Evolutionary conservation across 2,797 vertebrate genomes (phyloP).

Genomic region (Chelon auratus): DNA sequence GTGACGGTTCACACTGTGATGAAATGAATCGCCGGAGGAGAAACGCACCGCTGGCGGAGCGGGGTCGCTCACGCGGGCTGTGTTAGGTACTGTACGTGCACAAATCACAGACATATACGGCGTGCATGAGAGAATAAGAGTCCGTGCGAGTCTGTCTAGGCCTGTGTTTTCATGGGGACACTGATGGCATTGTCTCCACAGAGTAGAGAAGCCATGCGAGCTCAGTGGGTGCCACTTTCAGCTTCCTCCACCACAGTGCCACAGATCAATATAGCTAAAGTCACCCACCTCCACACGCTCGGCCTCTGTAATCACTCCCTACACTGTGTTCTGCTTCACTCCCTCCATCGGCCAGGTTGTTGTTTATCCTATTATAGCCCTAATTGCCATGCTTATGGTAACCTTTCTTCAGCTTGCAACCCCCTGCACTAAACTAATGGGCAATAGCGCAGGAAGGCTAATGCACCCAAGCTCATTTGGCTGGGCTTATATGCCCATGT

Average conservation of each 20-base stretch:
- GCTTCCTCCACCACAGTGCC: slow-evolving; percentile 52
- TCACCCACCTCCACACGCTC: slow-evolving; percentile 66
- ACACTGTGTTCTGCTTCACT: slow-evolving; percentile 71
- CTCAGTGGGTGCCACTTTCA: slow-evolving; percentile 71
- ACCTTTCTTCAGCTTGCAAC: slow-evolving; percentile 75
- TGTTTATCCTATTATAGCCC: slow-evolving; percentile 83
- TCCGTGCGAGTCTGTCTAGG: slow-evolving; percentile 44
- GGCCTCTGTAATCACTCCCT: slow-evolving; percentile 71
- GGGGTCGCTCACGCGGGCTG: not conserved
- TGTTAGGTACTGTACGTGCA: not conserved
- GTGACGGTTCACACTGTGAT: slow-evolving; percentile 52
- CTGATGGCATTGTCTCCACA: slow-evolving; percentile 50
- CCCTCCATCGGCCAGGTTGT: slow-evolving; percentile 76
- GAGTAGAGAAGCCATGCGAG: slow-evolving; percentile 41
- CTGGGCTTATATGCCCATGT: slow-evolving; percentile 67
- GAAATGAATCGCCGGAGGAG: slow-evolving; percentile 73
- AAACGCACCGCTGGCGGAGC: slow-evolving; percentile 51
- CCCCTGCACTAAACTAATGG: slow-evolving; percentile 76
- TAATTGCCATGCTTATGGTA: slow-evolving; percentile 83
- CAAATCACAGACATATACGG: not conserved
- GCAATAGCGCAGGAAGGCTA: slow-evolving; percentile 73
- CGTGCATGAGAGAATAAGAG: slow-evolving; percentile 19
- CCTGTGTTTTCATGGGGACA: slow-evolving; percentile 36
- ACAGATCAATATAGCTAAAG: slow-evolving; percentile 76
- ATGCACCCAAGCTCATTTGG: slow-evolving; percentile 75